phyloP scores from a whole-genome alignment of 2,113 vertebrate genomes.

The Pungitius pungitius region DNA sequence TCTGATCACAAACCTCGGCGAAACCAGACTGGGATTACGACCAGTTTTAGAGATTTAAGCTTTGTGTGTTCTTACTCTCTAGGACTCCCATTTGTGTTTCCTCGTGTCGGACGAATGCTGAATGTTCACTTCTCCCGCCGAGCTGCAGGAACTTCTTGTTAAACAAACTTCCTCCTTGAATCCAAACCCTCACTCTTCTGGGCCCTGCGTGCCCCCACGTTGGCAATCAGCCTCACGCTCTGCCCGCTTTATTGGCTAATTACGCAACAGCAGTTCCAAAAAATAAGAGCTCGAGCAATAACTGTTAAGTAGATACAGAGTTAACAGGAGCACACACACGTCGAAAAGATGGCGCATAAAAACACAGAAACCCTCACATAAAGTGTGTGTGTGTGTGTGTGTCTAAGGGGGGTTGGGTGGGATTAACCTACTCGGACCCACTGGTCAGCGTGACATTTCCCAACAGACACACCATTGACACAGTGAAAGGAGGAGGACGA shows the following conservation, averaged over 20 bases:
- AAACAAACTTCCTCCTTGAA: not conserved
- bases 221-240: too few relatives aligned
- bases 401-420: constrained; percentile 43
- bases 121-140: not conserved
- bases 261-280: too few relatives aligned
- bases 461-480: constrained; percentile 69
- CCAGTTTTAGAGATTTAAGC: not conserved
- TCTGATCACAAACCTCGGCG: not conserved
- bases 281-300: too few relatives aligned
- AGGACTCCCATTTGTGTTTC: not conserved
- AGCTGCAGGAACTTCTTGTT: not conserved
- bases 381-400: constrained; percentile 24
- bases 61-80: too few relatives aligned
- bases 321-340: not conserved
- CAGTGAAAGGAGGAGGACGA: constrained; percentile 23
- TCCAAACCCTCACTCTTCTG: too few relatives aligned
- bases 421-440: constrained; percentile 60
- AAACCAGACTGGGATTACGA: not conserved
- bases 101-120: not conserved
- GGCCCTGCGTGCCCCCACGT: too few relatives aligned
- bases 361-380: constrained; percentile 8
- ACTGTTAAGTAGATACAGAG: too few relatives aligned
- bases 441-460: constrained; percentile 67
- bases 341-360: constrained; percentile 11
- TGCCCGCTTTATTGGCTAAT: too few relatives aligned